Evolutionary conservation across 2,888 invertebrate species (phyloP), one percentile per base, ranked within the genome.

Genomic region (Chymomyza caudatula): DNA sequence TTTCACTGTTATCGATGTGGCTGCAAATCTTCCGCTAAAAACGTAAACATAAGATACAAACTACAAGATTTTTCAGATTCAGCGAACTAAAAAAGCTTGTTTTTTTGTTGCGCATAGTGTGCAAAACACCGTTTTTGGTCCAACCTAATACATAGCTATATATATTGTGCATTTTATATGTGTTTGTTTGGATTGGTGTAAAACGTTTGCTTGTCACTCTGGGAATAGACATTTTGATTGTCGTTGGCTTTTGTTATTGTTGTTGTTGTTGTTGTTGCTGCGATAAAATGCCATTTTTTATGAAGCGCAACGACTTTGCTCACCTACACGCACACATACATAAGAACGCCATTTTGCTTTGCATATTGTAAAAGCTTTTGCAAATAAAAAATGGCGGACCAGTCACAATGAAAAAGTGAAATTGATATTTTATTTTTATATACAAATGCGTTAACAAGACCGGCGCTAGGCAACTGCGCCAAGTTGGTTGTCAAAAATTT

Each of bases 201-300:
- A 17, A 51, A 51, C 20, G 20, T 51, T 51, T 51, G 51, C 51
- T 20, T 51, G 51, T 51, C 51, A 51, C 51, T 51, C 51, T 20
- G 13, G 51, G 51, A 20, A 51, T 71, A 75, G 78, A 79, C 78
- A 79, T 77, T 78, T 78, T 78, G 79, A 77, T 77, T 77, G 78
- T 78, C 78, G 68, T 61, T 69, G 17, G 47, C 69, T 60, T 70
- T 72, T 76, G 64, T 70, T 69, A 69, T 71, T 43, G 63, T 67
- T 73, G 66, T 43, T 25, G 6, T 47, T 65, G 51, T 25, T 49
- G 43, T 15, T 65, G 19, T 63, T 61, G 57, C 23, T 47, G 47
- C 47, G 51, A 19, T 17, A 51, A 51, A 51, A 51, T 51, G 20
- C 20, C 51, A 51, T 20, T 51, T 67, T 69, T 65, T 65, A 69